These are phyloP conservation scores for Talpa occidentalis DNA, from an alignment of 2,113 vertebrate genomes.

Conservation along the genomic window DNA sequence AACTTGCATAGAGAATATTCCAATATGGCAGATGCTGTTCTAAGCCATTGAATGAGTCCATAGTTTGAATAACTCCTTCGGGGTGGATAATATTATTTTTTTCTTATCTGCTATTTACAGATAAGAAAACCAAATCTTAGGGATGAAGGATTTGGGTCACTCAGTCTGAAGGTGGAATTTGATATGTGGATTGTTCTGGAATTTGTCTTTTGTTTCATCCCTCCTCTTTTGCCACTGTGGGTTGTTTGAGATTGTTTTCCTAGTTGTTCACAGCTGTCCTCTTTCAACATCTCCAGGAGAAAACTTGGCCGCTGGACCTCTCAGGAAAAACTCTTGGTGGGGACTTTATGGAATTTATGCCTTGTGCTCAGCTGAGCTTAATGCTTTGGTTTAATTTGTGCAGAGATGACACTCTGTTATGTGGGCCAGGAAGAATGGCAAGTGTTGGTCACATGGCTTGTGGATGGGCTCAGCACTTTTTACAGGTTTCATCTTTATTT, in stretches of 20 bases:
- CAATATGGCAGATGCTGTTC: neutral
- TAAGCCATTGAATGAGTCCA: neutral
- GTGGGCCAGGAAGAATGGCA: neutral
- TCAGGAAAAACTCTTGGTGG: neutral
- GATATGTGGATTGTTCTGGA: neutral
- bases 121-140: neutral
- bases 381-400: neutral
- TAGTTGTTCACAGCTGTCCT: neutral
- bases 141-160: neutral
- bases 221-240: neutral
- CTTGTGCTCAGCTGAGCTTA: neutral
- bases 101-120: neutral
- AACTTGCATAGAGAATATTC: neutral
- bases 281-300: neutral
- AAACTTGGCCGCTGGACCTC: slow-evolving; percentile 4
- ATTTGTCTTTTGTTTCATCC: neutral
- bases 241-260: neutral
- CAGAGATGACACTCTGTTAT: neutral
- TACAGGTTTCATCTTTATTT: slow-evolving; percentile 3
- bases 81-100: neutral
- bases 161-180: neutral
- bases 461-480: neutral
- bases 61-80: neutral
- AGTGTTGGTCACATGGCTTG: neutral
- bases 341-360: neutral